phyloP scores from a whole-genome alignment of 2,113 vertebrate species.

The Laterallus jamaicensis region DNA sequence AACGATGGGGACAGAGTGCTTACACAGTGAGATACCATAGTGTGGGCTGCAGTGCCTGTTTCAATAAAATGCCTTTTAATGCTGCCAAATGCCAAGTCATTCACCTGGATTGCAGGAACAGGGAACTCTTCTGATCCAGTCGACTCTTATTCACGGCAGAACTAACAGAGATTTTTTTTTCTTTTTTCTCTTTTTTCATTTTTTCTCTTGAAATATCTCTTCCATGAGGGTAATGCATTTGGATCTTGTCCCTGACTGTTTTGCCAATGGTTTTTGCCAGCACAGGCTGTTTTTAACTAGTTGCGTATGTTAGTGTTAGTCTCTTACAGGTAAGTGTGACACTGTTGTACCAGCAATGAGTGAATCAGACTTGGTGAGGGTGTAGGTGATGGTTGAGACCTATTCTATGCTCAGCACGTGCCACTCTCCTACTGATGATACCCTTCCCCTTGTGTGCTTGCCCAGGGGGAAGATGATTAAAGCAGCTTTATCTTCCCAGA shows the following conservation, averaged over 20 bases:
- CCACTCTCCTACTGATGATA: not conserved
- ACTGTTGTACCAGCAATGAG: not conserved
- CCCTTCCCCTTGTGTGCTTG: not conserved
- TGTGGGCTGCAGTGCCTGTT: not conserved
- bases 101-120: not conserved
- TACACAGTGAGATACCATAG: not conserved
- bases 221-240: not conserved
- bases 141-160: not conserved
- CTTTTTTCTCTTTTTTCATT: too few relatives aligned
- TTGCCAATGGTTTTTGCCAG: constrained; percentile 7
- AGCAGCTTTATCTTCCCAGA: not conserved
- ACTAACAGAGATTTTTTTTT: not conserved
- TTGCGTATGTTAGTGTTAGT: not conserved
- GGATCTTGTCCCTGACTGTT: not conserved
- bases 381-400: not conserved
- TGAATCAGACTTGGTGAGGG: not conserved
- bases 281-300: not conserved
- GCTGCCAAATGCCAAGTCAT: not conserved
- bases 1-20: not conserved
- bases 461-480: not conserved
- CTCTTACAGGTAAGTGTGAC: constrained; percentile 24
- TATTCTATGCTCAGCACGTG: not conserved
- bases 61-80: constrained; percentile 10
- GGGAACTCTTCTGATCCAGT: not conserved
- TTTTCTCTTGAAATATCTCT: not conserved